Conservation (phyloP, 2,888 invertebrate genomes). For the Meta bourneti region DNA sequence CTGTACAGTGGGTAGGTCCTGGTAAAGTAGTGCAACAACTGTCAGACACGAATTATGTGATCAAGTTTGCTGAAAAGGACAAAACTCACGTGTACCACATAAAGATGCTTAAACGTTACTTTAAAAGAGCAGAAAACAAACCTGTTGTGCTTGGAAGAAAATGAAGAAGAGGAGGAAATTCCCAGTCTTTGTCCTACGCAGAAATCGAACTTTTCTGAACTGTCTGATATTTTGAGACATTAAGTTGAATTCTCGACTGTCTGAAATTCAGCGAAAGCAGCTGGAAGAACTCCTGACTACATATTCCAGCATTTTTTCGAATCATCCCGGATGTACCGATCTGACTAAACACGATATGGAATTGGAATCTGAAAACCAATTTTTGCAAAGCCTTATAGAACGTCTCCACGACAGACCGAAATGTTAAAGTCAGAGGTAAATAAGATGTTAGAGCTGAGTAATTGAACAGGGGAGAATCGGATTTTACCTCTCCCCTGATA, state of each 20-base stretch:
- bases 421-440: slow-evolving; percentile 47
- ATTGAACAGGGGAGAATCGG: neutral
- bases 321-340: neutral
- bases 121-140: too few relatives aligned
- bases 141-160: too few relatives aligned
- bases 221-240: too few relatives aligned
- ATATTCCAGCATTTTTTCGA: neutral
- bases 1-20: slow-evolving; percentile 35
- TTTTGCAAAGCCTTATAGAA: neutral
- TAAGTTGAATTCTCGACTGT: too few relatives aligned
- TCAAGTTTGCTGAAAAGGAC: too few relatives aligned
- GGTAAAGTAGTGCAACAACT: slow-evolving; percentile 12
- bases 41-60: slow-evolving; percentile 22
- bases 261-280: neutral
- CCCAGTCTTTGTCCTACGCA: neutral
- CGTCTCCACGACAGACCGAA: slow-evolving; percentile 10
- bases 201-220: too few relatives aligned
- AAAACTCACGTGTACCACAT: too few relatives aligned
- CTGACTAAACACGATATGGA: slow-evolving; percentile 40
- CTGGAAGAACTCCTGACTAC: neutral
- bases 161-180: too few relatives aligned
- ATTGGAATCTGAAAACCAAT: slow-evolving; percentile 9
- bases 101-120: slow-evolving; percentile 39
- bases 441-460: slow-evolving; percentile 10
- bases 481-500: slow-evolving; percentile 2